Evolutionary conservation across 2,797 vertebrate genomes (phyloP).

Genomic region (Picus viridis): DNA sequence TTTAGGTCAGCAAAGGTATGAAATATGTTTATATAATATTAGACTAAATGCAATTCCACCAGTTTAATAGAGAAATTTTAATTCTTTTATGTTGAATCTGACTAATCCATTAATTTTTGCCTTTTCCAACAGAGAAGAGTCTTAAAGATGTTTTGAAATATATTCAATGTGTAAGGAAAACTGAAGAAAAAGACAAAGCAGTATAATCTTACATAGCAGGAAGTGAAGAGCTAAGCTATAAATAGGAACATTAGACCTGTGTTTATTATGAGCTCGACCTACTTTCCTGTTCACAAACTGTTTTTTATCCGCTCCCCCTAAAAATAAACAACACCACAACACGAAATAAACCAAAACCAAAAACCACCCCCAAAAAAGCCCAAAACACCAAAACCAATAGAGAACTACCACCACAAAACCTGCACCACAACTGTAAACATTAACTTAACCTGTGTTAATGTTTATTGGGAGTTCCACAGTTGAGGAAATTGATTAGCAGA

Average conservation of each 20-base stretch:
- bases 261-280: background rate
- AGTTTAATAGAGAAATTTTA: background rate
- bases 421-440: background rate
- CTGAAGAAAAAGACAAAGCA: background rate
- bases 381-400: background rate
- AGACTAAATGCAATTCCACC: background rate
- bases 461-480: background rate
- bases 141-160: background rate
- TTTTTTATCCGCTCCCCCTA: background rate
- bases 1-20: background rate
- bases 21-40: background rate
- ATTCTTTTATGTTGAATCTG: background rate
- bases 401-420: too few species aligned
- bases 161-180: background rate
- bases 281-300: background rate
- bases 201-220: background rate
- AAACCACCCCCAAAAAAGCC: background rate
- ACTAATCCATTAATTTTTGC: background rate
- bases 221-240: background rate
- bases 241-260: background rate
- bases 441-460: background rate
- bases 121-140: background rate
- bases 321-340: too few species aligned
- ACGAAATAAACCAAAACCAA: background rate
- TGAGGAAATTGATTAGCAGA: background rate